Conservation (phyloP, 1,140 invertebrate species). For the Pygmarrhopalites habei region DNA sequence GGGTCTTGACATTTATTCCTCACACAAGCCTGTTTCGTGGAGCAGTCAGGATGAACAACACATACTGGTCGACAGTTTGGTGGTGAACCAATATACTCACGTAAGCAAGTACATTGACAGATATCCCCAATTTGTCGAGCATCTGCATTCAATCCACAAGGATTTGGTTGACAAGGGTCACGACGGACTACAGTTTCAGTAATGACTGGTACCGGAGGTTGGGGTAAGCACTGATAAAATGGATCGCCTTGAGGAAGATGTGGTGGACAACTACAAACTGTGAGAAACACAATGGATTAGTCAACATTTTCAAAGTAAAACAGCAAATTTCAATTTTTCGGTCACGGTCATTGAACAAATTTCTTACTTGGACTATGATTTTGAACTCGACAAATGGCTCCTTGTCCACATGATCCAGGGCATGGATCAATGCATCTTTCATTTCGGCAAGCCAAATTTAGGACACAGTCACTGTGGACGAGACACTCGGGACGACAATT, state of each 20-base stretch:
- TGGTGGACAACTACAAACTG: too few relatives aligned
- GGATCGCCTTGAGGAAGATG: too few relatives aligned
- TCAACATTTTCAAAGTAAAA: too few relatives aligned
- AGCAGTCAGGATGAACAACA: conserved; percentile 65
- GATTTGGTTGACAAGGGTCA: conserved; percentile 26
- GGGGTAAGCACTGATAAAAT: conserved; percentile 63
- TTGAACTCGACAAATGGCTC: conserved; percentile 69
- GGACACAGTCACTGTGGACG: conserved; percentile 56
- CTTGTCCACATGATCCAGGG: conserved; percentile 46
- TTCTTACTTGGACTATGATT: too few relatives aligned
- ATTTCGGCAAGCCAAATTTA: conserved; percentile 59
- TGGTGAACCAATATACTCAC: conserved; percentile 51
- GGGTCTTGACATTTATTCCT: conserved; percentile 49
- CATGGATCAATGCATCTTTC: conserved; percentile 57
- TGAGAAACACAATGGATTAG: too few relatives aligned
- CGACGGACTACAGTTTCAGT: background rate
- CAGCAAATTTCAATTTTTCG: too few relatives aligned
- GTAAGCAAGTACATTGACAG: conserved; percentile 50
- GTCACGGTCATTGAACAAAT: too few relatives aligned
- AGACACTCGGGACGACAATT: conserved; percentile 42
- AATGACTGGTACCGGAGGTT: background rate
- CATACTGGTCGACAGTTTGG: conserved; percentile 60
- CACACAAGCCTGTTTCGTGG: conserved; percentile 40
- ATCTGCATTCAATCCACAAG: conserved; percentile 22
- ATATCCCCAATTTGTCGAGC: conserved; percentile 39